These are phyloP conservation scores for Monoplex corrugatus DNA, from an alignment of 2,888 invertebrate species.

Conservation along the genomic window DNA sequence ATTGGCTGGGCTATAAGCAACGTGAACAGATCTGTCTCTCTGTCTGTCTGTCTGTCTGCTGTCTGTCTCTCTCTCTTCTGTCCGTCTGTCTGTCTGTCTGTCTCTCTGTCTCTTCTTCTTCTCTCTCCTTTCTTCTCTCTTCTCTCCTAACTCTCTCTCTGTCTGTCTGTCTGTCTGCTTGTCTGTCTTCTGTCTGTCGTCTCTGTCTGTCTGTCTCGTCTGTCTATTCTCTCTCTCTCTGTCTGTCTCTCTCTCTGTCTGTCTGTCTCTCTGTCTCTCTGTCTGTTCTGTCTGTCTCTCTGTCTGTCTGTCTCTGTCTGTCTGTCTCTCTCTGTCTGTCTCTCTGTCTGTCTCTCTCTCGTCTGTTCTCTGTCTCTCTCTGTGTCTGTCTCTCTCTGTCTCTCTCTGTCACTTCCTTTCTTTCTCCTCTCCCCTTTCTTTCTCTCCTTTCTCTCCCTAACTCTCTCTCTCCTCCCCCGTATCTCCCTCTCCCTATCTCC, in stretches of 20 bases:
- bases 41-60: too few relatives aligned
- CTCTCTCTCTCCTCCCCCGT: neutral
- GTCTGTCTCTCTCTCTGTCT: neutral
- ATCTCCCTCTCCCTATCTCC: neutral
- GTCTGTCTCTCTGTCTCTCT: neutral
- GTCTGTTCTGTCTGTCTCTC: neutral
- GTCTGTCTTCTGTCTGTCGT: too few relatives aligned
- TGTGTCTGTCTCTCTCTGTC: neutral
- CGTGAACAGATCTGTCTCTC: too few relatives aligned
- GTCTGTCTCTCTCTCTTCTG: too few relatives aligned
- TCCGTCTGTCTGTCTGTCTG: too few relatives aligned
- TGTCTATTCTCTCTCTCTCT: neutral
- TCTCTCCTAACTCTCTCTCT: too few relatives aligned
- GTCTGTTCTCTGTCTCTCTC: neutral
- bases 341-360: neutral
- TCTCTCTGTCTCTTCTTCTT: too few relatives aligned
- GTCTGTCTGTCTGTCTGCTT: too few relatives aligned
- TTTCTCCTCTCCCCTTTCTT: neutral
- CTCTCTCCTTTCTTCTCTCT: too few relatives aligned
- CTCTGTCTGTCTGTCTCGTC: too few relatives aligned
- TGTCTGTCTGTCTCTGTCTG: neutral
- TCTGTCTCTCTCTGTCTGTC: neutral
- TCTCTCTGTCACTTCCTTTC: conserved; percentile 13
- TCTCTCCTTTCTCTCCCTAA: neutral
- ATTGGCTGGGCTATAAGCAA: too few relatives aligned